Base-by-base conservation (phyloP, 2,888 invertebrate species). In the Tipula helvola region DNA sequence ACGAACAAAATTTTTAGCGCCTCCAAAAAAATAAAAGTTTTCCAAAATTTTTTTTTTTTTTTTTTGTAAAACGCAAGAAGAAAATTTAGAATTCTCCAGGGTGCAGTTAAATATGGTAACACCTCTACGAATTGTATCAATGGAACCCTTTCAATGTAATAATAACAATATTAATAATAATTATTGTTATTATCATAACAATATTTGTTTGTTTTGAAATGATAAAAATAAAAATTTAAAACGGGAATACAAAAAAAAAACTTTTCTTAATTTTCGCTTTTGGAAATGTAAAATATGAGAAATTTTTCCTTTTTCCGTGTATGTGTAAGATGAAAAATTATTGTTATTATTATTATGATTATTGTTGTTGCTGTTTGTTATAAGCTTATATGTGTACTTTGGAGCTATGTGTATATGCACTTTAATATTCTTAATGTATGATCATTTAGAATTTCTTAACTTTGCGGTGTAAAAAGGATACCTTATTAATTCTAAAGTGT, bases 121-220 rank as follows among this genome's bases (percentile, higher is more conserved):
- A 84, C 84, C 84, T 84, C 84, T 71, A 71, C 71, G 71, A 71
- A 71, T 71, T 10, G 84, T 84, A 39, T 84, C 84, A 84, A 39
- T 84, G 84, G 41, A 84, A 84, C 84, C 84, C 84, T 84, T 84
- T 84, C 84, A 84, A 84, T 84, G 84, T 84, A 71, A 71, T 71
- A 71, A 71, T 71, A 71, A 71, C 71, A 71, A 71, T 71, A 71
- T 71, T 71, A 71, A 71, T 71, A 71, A 71, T 71, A 71, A 71
- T 71, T 71, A 71, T 71, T 71, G 28, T 71, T 71, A 71, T 71
- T 71, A 71, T 71, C 71, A 71, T 71, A 71, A 71, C 71, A 71
- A 71, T 71, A 71, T 71, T 71, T 71, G 71, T 71, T 71, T 71
- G 71, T 71, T 71, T 28, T 71, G 71, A 71, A 71, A 71, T 71